These are phyloP conservation scores for Zaprionus nigranus DNA, from an alignment of 1,140 invertebrate species.

Conservation along the genomic window DNA sequence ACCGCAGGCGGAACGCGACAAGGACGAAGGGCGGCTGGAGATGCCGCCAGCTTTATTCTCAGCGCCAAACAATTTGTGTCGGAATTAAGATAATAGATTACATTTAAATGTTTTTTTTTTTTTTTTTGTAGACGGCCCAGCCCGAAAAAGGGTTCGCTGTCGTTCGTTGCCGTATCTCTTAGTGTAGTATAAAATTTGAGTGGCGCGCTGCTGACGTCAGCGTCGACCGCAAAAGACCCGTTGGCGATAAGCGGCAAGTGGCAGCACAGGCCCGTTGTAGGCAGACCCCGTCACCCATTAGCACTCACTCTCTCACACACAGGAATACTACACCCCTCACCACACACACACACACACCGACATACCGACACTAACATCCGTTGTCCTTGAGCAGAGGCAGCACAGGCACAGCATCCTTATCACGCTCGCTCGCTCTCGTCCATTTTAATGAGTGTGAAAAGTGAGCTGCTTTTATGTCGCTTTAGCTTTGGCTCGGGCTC, in stretches of 20 bases:
- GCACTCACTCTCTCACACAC: slow-evolving; percentile 1
- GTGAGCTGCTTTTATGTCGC: slow-evolving; percentile 70
- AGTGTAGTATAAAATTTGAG: slow-evolving; percentile 52
- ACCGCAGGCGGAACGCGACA: slow-evolving; percentile 41
- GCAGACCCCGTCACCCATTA: background rate
- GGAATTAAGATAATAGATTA: slow-evolving; percentile 83
- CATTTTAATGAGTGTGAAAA: slow-evolving; percentile 81
- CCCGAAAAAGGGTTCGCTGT: slow-evolving; percentile 63
- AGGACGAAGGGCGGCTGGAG: background rate
- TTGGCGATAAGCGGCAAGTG: slow-evolving; percentile 37
- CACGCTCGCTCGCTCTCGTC: slow-evolving; percentile 31
- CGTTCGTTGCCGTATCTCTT: slow-evolving; percentile 21
- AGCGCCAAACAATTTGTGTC: slow-evolving; percentile 77
- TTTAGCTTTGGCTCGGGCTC: background rate
- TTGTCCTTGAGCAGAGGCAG: slow-evolving; percentile 44
- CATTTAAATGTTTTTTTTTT: slow-evolving; percentile 70
- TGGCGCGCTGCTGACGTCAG: slow-evolving; percentile 62
- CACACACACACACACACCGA: slow-evolving; percentile 8
- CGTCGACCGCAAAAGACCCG: slow-evolving; percentile 36
- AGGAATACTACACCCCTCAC: background rate
- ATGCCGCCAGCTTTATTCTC: slow-evolving; percentile 18
- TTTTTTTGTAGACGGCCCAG: slow-evolving; percentile 11
- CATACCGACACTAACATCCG: background rate
- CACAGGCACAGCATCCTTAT: slow-evolving; percentile 16
- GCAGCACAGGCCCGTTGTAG: background rate